These are phyloP conservation scores for Electrophaes corylata DNA, from an alignment of 2,888 invertebrate genomes.

Conservation along the genomic window DNA sequence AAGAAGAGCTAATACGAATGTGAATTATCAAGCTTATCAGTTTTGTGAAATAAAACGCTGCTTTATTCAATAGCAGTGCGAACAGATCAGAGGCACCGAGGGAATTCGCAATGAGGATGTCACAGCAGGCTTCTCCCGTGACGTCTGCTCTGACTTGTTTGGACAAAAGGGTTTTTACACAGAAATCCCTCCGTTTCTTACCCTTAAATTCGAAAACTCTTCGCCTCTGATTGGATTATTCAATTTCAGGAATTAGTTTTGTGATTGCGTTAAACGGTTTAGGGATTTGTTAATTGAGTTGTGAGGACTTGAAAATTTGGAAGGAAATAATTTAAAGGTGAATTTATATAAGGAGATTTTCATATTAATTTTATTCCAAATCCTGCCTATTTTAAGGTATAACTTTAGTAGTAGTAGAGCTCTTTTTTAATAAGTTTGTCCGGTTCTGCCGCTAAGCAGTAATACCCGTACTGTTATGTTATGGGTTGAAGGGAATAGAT, in stretches of 20 bases:
- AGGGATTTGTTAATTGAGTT: constrained; percentile 42
- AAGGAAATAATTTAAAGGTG: constrained; percentile 27
- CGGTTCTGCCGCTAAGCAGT: no score
- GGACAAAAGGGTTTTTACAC: constrained; percentile 75
- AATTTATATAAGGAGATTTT: constrained; percentile 22
- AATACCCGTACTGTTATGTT: no score
- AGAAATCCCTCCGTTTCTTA: constrained; percentile 57
- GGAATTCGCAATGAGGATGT: constrained; percentile 76
- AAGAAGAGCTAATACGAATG: no score
- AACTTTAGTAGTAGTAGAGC: no score
- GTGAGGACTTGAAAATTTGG: constrained; percentile 33
- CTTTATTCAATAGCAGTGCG: constrained; percentile 47
- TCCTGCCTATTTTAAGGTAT: no score
- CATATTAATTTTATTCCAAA: constrained; percentile 5
- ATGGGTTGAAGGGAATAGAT: no score
- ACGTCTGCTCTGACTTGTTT: constrained; percentile 75
- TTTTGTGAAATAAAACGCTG: constrained; percentile 25
- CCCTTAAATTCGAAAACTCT: constrained; percentile 47
- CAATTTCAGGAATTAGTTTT: constrained; percentile 63
- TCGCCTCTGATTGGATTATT: constrained; percentile 67
- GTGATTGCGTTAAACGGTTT: constrained; percentile 46
- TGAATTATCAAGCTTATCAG: no score
- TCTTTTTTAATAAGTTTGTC: no score
- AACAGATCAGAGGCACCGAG: constrained; percentile 45
- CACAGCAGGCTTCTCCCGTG: constrained; percentile 71